These are phyloP conservation scores for Heliornis fulica DNA, from an alignment of 2,113 vertebrate genomes.

Conservation along the genomic window DNA sequence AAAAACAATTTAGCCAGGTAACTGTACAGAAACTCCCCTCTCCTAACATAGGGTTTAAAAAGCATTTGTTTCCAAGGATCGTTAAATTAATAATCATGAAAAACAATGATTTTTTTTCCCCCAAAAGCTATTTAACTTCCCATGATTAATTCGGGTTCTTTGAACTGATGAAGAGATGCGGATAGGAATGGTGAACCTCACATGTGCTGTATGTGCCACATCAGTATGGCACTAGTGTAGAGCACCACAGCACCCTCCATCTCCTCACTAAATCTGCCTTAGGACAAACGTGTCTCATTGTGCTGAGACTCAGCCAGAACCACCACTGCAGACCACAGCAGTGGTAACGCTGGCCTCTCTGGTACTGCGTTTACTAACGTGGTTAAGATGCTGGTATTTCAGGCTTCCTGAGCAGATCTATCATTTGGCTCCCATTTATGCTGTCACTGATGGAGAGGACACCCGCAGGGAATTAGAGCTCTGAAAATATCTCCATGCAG, in stretches of 20 bases:
- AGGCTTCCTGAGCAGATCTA: background rate
- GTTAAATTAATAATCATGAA: conserved; percentile 3
- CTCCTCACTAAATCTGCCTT: background rate
- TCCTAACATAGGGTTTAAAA: background rate
- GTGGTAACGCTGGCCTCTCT: background rate
- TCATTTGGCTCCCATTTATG: background rate
- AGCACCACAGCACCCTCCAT: background rate
- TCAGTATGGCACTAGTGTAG: background rate
- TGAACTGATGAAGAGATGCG: background rate
- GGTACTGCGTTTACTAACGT: background rate
- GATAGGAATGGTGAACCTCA: background rate
- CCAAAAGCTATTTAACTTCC: background rate
- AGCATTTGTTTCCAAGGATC: background rate
- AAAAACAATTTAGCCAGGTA: background rate
- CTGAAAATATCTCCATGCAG: conserved; percentile 10
- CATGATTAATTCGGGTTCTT: background rate
- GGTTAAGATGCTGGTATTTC: background rate
- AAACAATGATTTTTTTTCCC: background rate
- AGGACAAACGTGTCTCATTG: background rate
- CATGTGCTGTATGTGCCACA: background rate
- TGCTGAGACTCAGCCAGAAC: background rate
- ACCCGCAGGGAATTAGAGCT: background rate
- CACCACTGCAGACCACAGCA: background rate
- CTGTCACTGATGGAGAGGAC: background rate
- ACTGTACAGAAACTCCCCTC: background rate